Percentiles rank a stretch among this genome's conserved stretches.
Conservation (phyloP, 2,888 invertebrate species). For the Idaea straminata region DNA sequence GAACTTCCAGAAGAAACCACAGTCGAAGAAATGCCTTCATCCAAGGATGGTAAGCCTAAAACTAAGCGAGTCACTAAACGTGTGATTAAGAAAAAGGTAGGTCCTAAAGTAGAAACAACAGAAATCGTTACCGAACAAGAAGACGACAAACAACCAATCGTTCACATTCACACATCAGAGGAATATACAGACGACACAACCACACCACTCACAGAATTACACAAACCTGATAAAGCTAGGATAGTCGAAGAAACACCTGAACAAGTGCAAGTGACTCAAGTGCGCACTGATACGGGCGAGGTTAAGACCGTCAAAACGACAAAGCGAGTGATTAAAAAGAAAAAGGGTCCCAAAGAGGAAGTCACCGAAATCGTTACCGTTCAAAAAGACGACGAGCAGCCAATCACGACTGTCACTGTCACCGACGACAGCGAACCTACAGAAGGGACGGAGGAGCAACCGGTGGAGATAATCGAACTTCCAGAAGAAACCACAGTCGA, state of each 20-base stretch:
- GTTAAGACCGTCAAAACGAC: constrained; percentile 24
- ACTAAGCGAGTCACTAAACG: constrained; percentile 52
- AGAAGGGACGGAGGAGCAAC: background rate
- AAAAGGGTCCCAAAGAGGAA: constrained; percentile 43
- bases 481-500: constrained; percentile 42
- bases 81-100: constrained; percentile 41
- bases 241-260: constrained; percentile 38
- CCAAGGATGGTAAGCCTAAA: constrained; percentile 32
- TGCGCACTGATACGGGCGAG: constrained; percentile 33
- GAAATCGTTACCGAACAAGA: constrained; percentile 38
- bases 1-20: constrained; percentile 52
- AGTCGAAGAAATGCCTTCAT: constrained; percentile 31
- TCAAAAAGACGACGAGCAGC: constrained; percentile 25
- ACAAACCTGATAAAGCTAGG: constrained; percentile 9
- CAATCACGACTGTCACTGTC: constrained; percentile 23
- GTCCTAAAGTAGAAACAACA: constrained; percentile 51
- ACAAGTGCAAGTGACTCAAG: constrained; percentile 50
- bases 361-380: constrained; percentile 31
- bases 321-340: constrained; percentile 29
- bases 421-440: constrained; percentile 7
- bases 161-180: constrained; percentile 36
- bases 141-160: constrained; percentile 35
- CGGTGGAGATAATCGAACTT: constrained; percentile 46
- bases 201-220: constrained; percentile 22
- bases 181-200: constrained; percentile 32